Percentiles rank a stretch among this genome's conserved stretches.
These are phyloP conservation scores for Megaptera novaeangliae DNA, from an alignment of 2,113 vertebrate genomes.

Conservation along the genomic window DNA sequence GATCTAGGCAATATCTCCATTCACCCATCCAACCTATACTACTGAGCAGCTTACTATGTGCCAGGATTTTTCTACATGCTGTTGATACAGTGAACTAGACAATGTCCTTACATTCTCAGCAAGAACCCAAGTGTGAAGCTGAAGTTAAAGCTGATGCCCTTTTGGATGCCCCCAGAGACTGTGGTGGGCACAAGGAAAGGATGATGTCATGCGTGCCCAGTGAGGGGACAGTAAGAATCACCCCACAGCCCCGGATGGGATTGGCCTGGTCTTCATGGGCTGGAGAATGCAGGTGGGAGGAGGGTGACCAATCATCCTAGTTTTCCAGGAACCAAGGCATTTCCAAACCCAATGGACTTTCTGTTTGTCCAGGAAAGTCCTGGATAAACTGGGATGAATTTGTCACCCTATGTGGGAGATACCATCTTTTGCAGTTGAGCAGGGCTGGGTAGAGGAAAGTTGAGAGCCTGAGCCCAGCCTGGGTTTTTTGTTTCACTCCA, in stretches of 20 bases:
- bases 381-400: not conserved
- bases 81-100: not conserved
- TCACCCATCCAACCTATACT: not conserved
- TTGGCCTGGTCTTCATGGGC: not conserved
- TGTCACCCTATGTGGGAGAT: not conserved
- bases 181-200: not conserved
- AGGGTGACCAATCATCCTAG: too few relatives aligned
- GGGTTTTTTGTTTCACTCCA: not conserved
- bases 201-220: not conserved
- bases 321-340: not conserved
- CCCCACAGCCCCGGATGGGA: not conserved
- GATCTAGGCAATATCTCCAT: not conserved
- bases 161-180: not conserved
- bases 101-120: not conserved
- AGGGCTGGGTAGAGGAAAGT: not conserved
- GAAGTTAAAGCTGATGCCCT: not conserved
- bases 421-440: not conserved
- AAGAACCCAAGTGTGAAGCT: not conserved
- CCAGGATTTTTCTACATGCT: not conserved
- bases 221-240: not conserved
- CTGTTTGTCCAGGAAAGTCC: not conserved
- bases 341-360: not conserved
- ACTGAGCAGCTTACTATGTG: not conserved
- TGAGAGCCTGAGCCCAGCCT: not conserved
- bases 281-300: not conserved